phyloP scores from a whole-genome alignment of 2,113 vertebrate species.

The Pelusios castaneus region DNA sequence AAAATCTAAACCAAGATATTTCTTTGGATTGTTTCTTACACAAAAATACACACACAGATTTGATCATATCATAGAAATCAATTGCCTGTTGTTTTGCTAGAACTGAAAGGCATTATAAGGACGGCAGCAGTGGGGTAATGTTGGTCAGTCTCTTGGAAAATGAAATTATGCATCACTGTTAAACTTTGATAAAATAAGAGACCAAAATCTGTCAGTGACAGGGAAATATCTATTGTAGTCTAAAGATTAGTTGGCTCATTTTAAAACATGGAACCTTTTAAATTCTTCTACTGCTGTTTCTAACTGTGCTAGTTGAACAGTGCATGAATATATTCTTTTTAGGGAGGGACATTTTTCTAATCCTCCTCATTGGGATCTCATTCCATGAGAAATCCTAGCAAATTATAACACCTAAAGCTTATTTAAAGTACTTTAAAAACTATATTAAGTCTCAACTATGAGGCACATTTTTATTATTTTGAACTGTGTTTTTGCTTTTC shows the following conservation, averaged over 20 bases:
- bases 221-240: conserved; percentile 32
- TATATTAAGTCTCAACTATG: conserved; percentile 39
- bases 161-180: conserved; percentile 61
- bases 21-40: neutral
- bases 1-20: neutral
- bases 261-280: conserved; percentile 8
- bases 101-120: neutral
- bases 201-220: conserved; percentile 33
- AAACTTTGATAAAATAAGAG: conserved; percentile 64
- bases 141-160: conserved; percentile 64
- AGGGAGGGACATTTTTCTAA: neutral
- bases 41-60: neutral
- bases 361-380: neutral
- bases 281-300: neutral
- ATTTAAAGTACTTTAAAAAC: neutral
- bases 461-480: neutral
- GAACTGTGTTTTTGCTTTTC: neutral
- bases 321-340: neutral
- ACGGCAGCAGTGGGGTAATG: conserved; percentile 2
- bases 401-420: neutral
- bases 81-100: neutral
- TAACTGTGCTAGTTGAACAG: conserved; percentile 22
- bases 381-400: neutral
- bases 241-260: conserved; percentile 39
- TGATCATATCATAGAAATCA: neutral